Percentiles rank a stretch among this genome's conserved stretches.
phyloP scores from a whole-genome alignment of 2,797 vertebrate species.

The Adrianichthys oophorus region DNA sequence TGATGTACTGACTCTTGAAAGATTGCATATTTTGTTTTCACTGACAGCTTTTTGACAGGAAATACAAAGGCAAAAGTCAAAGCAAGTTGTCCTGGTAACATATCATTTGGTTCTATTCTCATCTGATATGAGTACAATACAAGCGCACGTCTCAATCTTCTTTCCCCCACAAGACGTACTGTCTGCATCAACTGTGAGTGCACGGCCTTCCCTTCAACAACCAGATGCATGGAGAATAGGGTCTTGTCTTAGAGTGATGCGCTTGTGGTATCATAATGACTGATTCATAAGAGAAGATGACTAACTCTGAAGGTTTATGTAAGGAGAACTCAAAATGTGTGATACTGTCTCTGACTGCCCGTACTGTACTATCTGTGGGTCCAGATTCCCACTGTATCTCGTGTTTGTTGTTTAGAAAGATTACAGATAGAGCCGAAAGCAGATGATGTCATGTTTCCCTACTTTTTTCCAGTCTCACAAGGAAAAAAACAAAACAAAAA shows the following conservation, averaged over 20 bases:
- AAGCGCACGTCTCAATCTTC: conserved; percentile 45
- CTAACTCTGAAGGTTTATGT: conserved; percentile 44
- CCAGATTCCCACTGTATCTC: conserved; percentile 33
- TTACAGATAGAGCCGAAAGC: conserved; percentile 34
- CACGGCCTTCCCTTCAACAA: conserved; percentile 34
- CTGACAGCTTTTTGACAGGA: background rate
- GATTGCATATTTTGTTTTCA: background rate
- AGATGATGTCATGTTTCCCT: conserved; percentile 51
- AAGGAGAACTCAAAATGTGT: conserved; percentile 33
- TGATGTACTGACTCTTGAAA: background rate
- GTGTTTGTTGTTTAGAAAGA: conserved; percentile 34
- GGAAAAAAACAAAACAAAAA: background rate
- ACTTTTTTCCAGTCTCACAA: conserved; percentile 18
- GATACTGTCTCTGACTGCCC: conserved; percentile 26
- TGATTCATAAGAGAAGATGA: conserved; percentile 55
- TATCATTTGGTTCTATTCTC: conserved; percentile 11
- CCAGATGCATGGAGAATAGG: conserved; percentile 43
- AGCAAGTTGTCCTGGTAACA: conserved; percentile 1
- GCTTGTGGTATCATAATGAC: conserved; percentile 51
- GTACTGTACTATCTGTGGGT: conserved; percentile 29
- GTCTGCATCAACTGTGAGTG: conserved; percentile 46
- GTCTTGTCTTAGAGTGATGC: conserved; percentile 47
- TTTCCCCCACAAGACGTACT: conserved; percentile 30
- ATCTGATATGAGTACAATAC: conserved; percentile 46
- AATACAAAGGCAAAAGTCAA: background rate